Conservation (phyloP, 2,113 vertebrate genomes). For the Nyctereutes procyonoides region DNA sequence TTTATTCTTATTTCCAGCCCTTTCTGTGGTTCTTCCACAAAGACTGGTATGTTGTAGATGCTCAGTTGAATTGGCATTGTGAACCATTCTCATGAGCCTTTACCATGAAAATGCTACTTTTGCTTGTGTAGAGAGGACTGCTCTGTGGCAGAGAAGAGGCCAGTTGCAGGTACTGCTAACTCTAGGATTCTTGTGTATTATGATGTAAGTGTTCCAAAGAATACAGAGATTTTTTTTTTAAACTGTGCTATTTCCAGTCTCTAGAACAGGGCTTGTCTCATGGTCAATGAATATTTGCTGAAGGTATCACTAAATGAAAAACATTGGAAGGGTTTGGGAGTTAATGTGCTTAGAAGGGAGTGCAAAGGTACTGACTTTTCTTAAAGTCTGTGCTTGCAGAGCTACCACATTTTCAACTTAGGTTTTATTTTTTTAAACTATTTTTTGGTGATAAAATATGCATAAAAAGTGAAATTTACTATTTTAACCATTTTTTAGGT, state of each 20-base stretch:
- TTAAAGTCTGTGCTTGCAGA: neutral
- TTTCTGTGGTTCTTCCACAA: neutral
- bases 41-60: neutral
- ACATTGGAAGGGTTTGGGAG: neutral
- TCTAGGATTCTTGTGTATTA: neutral
- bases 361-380: neutral
- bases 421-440: neutral
- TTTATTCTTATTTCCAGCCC: neutral
- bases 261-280: neutral
- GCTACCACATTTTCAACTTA: neutral
- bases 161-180: neutral
- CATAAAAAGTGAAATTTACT: neutral
- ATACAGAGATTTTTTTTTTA: neutral
- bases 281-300: neutral
- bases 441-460: neutral
- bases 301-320: neutral
- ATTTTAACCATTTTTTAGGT: neutral
- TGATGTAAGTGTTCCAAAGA: neutral
- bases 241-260: neutral
- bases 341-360: neutral
- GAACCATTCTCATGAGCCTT: neutral
- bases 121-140: neutral
- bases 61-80: accelerated
- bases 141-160: accelerated
- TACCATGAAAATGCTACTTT: neutral